Conservation (phyloP, 2,888 invertebrate genomes). For the Coelinius sp. region DNA sequence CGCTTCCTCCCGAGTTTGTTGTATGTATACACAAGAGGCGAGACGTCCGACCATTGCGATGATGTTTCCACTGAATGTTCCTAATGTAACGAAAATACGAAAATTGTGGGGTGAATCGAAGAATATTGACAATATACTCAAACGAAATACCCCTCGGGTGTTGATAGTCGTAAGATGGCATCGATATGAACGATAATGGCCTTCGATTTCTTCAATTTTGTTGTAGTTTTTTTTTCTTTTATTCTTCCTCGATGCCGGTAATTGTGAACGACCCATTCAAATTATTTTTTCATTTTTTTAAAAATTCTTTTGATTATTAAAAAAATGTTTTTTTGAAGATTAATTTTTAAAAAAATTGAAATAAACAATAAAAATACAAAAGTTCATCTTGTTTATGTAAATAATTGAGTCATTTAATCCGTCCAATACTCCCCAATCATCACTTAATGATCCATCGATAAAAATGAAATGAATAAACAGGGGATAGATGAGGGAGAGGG, state of each 20-base stretch:
- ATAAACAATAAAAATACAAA: constrained; percentile 1
- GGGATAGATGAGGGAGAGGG: constrained; percentile 26
- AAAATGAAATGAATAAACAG: constrained; percentile 16
- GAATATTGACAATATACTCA: constrained; percentile 4
- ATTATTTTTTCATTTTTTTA: no score
- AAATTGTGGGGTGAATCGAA: constrained; percentile 12
- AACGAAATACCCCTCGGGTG: constrained; percentile 12
- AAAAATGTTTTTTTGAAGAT: no score
- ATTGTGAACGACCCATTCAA: no score
- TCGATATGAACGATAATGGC: constrained; percentile 13
- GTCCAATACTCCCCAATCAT: no score
- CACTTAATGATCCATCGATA: not conserved
- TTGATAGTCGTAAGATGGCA: constrained; percentile 9
- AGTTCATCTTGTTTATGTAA: no score
- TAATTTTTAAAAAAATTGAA: not conserved
- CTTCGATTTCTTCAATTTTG: not conserved
- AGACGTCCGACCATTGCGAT: constrained; percentile 31
- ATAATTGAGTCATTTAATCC: no score
- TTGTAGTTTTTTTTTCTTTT: not conserved
- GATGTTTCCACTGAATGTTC: constrained; percentile 31
- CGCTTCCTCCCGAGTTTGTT: not conserved
- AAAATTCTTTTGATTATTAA: no score
- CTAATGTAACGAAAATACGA: not conserved
- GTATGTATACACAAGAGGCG: constrained; percentile 11
- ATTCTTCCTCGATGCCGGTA: constrained; percentile 9